Evolutionary conservation across 2,888 invertebrate species (phyloP).

Genomic region (Ernsta delagoae): DNA sequence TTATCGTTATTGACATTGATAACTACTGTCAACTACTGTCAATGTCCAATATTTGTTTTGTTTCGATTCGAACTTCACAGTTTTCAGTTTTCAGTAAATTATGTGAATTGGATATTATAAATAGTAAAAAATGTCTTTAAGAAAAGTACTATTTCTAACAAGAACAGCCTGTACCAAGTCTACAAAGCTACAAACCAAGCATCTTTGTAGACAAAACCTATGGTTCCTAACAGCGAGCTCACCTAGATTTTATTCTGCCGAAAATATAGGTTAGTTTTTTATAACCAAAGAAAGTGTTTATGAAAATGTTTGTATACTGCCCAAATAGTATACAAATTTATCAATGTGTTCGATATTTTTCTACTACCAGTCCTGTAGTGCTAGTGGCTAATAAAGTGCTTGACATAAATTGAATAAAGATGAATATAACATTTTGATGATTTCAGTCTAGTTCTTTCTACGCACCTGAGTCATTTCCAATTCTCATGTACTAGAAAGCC

Average conservation of each 20-base stretch:
- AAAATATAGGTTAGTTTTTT: conserved; percentile 76
- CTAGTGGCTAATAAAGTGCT: too few species aligned
- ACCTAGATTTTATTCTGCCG: conserved; percentile 66
- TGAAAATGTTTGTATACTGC: background rate
- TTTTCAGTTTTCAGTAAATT: conserved; percentile 39
- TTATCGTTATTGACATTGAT: too few species aligned
- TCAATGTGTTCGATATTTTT: too few species aligned
- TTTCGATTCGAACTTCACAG: too few species aligned
- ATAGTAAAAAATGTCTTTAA: conserved; percentile 70
- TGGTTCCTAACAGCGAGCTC: conserved; percentile 63
- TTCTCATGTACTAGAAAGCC: too few species aligned
- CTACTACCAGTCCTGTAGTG: too few species aligned
- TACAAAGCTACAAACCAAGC: conserved; percentile 59
- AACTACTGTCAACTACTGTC: too few species aligned
- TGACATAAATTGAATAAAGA: too few species aligned
- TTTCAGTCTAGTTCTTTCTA: too few species aligned
- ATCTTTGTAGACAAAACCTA: conserved; percentile 62
- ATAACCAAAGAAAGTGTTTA: background rate
- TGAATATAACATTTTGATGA: too few species aligned
- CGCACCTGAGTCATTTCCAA: too few species aligned
- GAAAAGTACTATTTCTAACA: conserved; percentile 70
- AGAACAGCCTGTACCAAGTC: conserved; percentile 65
- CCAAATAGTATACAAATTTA: too few species aligned
- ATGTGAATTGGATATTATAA: conserved; percentile 53
- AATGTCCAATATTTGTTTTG: conserved; percentile 7